A percentile compares a stretch with the other conserved stretches of the same genome.
Conservation (phyloP, 2,113 vertebrate species). For the Lampris incognitus region DNA sequence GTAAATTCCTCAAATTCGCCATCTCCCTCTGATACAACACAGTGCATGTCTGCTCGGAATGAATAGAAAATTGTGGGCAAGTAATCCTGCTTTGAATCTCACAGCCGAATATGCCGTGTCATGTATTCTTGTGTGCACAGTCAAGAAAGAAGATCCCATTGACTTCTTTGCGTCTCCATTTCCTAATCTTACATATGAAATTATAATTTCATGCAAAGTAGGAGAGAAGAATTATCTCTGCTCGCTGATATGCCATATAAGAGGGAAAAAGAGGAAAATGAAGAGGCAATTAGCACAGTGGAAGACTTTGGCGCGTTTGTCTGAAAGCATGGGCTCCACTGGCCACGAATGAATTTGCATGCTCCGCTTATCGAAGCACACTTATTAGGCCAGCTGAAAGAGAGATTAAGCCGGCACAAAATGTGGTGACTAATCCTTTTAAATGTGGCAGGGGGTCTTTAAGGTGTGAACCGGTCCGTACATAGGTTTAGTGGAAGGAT, state of each 20-base stretch:
- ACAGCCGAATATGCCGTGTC: slow-evolving; percentile 54
- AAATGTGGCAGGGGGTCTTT: slow-evolving; percentile 83
- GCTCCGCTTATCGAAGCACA: slow-evolving; percentile 84
- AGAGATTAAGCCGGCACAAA: slow-evolving; percentile 87
- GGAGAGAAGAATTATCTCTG: slow-evolving; percentile 82
- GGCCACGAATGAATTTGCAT: slow-evolving; percentile 88
- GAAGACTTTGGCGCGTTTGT: slow-evolving; percentile 80
- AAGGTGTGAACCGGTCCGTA: slow-evolving; percentile 76
- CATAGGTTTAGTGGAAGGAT: slow-evolving; percentile 63
- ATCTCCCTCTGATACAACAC: not conserved
- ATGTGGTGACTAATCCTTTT: slow-evolving; percentile 88
- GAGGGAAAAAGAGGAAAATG: slow-evolving; percentile 81
- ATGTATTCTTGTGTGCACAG: slow-evolving; percentile 49
- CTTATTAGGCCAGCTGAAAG: slow-evolving; percentile 87
- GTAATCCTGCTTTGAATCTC: slow-evolving; percentile 32
- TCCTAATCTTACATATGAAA: slow-evolving; percentile 83
- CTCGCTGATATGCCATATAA: slow-evolving; percentile 81
- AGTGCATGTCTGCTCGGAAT: not conserved
- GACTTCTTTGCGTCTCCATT: slow-evolving; percentile 39
- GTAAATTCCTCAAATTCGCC: not conserved
- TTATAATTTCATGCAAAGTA: slow-evolving; percentile 86
- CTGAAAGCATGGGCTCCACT: slow-evolving; percentile 79
- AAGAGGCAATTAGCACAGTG: slow-evolving; percentile 86
- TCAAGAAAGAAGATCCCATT: slow-evolving; percentile 30
- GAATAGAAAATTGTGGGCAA: not conserved